Conservation (phyloP, 2,113 vertebrate genomes). For the Willisornis vidua region DNA sequence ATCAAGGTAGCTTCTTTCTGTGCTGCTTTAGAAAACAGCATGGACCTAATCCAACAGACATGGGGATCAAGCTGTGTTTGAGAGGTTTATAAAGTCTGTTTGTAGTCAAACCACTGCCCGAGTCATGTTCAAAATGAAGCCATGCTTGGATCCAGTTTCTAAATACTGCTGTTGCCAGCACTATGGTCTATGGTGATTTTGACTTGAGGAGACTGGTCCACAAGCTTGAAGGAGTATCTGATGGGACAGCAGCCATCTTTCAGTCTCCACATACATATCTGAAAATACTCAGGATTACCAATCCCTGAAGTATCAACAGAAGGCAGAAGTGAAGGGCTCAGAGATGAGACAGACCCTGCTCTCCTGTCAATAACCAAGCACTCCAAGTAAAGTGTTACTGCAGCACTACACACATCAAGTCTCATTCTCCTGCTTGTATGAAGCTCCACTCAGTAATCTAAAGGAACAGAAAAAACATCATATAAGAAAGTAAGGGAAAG, state of each 20-base stretch:
- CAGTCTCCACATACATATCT: not conserved
- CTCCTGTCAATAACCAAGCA: not conserved
- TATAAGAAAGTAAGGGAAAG: not conserved
- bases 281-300: not conserved
- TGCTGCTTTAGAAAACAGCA: not conserved
- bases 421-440: not conserved
- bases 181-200: not conserved
- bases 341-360: not conserved
- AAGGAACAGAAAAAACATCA: not conserved
- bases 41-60: constrained; percentile 19
- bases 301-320: not conserved
- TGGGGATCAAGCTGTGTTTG: not conserved
- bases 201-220: not conserved
- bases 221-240: constrained; percentile 10
- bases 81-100: not conserved
- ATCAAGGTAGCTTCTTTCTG: constrained; percentile 26
- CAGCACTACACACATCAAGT: not conserved
- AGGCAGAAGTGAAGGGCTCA: not conserved
- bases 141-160: not conserved
- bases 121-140: not conserved
- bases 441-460: not conserved
- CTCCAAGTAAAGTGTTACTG: not conserved
- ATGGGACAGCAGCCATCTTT: constrained; percentile 29
- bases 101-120: not conserved
- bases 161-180: not conserved